These are phyloP conservation scores for Drosophila miranda DNA, from an alignment of 1,140 invertebrate genomes.

Conservation along the genomic window DNA sequence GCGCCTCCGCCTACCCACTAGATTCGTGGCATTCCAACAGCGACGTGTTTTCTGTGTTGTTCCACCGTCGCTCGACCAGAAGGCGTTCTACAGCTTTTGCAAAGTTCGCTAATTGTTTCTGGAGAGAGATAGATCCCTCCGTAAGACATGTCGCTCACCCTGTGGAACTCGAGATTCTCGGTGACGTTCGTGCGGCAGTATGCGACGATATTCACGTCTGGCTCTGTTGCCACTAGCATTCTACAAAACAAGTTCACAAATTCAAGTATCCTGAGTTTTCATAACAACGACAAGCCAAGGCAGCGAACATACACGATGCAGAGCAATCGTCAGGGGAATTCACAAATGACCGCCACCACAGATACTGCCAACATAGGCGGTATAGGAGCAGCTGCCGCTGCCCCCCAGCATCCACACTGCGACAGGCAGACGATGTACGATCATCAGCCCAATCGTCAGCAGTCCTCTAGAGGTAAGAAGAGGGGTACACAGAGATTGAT, in stretches of 20 bases:
- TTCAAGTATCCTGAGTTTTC: constrained; percentile 12
- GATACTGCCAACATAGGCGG: no score
- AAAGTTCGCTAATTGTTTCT: constrained; percentile 6
- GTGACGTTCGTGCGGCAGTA: constrained; percentile 66
- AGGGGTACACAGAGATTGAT: neutral
- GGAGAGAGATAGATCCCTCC: neutral
- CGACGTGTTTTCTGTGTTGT: constrained; percentile 44
- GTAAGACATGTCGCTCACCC: constrained; percentile 51
- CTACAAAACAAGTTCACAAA: constrained; percentile 24
- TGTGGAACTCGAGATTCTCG: constrained; percentile 70
- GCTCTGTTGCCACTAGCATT: constrained; percentile 22
- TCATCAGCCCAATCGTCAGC: constrained; percentile 49
- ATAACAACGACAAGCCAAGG: constrained; percentile 12
- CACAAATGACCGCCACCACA: constrained; percentile 5
- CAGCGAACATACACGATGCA: constrained; percentile 16
- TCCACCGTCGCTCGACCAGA: constrained; percentile 8
- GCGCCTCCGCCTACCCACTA: constrained; percentile 26
- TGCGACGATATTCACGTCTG: constrained; percentile 65
- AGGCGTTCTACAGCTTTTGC: constrained; percentile 1
- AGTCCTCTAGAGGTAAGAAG: constrained; percentile 51
- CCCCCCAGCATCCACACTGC: constrained; percentile 61
- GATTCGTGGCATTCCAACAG: constrained; percentile 59
- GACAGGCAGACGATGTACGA: constrained; percentile 61
- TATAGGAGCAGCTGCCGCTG: no score
- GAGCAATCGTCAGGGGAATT: neutral